Evolutionary conservation across 2,888 invertebrate genomes (phyloP).

Genomic region (Eupeodes luniger): DNA sequence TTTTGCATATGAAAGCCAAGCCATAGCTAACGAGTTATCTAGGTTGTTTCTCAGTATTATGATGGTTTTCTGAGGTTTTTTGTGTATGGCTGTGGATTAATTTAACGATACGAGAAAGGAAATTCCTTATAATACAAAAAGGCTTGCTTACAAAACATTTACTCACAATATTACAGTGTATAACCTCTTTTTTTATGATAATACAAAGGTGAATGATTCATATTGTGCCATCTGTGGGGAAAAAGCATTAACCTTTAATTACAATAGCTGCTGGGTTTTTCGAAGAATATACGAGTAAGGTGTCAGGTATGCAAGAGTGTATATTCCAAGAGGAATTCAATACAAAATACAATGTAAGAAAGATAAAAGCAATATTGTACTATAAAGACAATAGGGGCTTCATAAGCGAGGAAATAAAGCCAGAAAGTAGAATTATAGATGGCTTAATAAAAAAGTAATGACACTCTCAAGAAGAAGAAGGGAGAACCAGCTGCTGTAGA

Average conservation of each 20-base stretch:
- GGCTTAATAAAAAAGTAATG: not conserved
- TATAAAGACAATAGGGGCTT: not conserved
- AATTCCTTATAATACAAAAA: not conserved
- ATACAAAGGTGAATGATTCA: not conserved
- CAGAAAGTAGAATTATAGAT: not conserved
- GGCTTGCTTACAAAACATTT: not conserved
- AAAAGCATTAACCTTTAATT: slow-evolving; percentile 20
- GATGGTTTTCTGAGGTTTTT: slow-evolving; percentile 15
- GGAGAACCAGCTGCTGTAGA: too few species aligned
- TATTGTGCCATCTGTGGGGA: not conserved
- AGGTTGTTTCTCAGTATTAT: slow-evolving; percentile 10
- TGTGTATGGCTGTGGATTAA: not conserved
- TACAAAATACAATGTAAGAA: not conserved
- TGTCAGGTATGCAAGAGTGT: not conserved
- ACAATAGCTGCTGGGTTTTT: not conserved
- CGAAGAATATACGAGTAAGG: not conserved
- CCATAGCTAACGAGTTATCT: slow-evolving; percentile 41
- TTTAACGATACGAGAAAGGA: slow-evolving; percentile 4
- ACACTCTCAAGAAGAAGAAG: too few species aligned
- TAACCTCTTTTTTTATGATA: slow-evolving; percentile 3
- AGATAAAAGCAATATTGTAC: not conserved
- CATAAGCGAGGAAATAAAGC: not conserved
- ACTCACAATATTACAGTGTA: not conserved
- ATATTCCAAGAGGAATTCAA: not conserved
- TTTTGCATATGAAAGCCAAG: slow-evolving; percentile 2